Base-by-base conservation (phyloP, 2,888 invertebrate species). In the Arrhopalites spinosus region DNA sequence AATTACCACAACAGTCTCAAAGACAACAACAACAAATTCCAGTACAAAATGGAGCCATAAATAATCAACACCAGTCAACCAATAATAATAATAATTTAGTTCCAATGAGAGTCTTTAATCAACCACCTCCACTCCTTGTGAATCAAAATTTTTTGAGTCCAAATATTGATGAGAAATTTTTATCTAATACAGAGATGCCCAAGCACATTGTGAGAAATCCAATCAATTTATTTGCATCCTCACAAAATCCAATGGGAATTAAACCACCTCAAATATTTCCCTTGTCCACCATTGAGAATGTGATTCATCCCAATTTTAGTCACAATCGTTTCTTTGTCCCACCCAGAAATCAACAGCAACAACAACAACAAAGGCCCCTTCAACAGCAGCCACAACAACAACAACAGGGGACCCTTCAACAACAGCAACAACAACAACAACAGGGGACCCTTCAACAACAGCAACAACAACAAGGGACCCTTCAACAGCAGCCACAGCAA, bases 131-230 rank as follows among this genome's bases (percentile, higher is more conserved):
- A 27, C 17, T 50, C 11, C 1, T 11, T 1, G 45, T 53, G 25
- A 50, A 69, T 53, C 69, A 69, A 43, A 66, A 66, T n/a, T 73
- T 73, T 25, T 43, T 67, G 1, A 30, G 64, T 2, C 53, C 67
- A 30, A 66, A 66, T 30, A 59, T 71, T 17, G 45, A 73, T n/a
- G 70, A 70, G 17, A 75, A 75, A 30, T 75, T 70, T 50, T 45
- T 61, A 23, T 20, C 29, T 2, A 20, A 43, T 7, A 45, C 69
- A 25, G 75, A 75, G 30, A 64, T 50, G 0, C 74, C 74, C 1
- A 75, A 75, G 11, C 70, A 75, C 29, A 53, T 70, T 30, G 70
- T 70, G 2, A 43, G 61, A 23, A 75, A 75, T 63, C 75, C 75
- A 1, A 17, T 75, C 3, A 75, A 70, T 36, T 13, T 70, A 13